Conservation (phyloP, 2,888 invertebrate species). For the Noctua comes region DNA sequence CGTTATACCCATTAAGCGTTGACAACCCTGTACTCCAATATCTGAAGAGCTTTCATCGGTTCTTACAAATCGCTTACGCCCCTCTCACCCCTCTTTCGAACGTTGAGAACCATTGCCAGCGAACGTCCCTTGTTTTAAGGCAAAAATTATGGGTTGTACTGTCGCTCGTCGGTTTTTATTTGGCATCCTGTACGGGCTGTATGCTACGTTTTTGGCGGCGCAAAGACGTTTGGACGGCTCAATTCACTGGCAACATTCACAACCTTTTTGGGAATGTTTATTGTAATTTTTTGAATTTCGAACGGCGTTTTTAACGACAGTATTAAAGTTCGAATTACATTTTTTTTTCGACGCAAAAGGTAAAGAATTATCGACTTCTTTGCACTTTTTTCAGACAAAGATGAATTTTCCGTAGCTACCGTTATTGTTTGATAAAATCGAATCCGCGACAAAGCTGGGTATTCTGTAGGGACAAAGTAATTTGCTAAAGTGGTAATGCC, state of each 20-base stretch:
- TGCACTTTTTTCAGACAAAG: slow-evolving; percentile 46
- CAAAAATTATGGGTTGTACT: slow-evolving; percentile 78
- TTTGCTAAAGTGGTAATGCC: slow-evolving; percentile 83
- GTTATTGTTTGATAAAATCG: slow-evolving; percentile 78
- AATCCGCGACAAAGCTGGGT: slow-evolving; percentile 75
- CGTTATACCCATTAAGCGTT: slow-evolving; percentile 77
- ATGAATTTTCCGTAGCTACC: slow-evolving; percentile 67
- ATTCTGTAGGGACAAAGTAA: slow-evolving; percentile 79
- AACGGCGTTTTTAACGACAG: slow-evolving; percentile 50
- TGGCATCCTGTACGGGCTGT: slow-evolving; percentile 50
- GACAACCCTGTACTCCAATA: slow-evolving; percentile 85
- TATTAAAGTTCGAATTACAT: slow-evolving; percentile 33
- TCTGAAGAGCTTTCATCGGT: slow-evolving; percentile 87
- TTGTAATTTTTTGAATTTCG: slow-evolving; percentile 58
- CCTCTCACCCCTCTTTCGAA: slow-evolving; percentile 62
- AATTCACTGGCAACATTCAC: slow-evolving; percentile 57
- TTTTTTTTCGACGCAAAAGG: slow-evolving; percentile 14
- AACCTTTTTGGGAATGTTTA: slow-evolving; percentile 62
- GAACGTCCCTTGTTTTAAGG: slow-evolving; percentile 74
- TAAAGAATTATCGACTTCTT: slow-evolving; percentile 46
- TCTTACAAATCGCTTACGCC: slow-evolving; percentile 86
- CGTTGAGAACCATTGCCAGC: slow-evolving; percentile 70
- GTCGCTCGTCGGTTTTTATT: slow-evolving; percentile 65
- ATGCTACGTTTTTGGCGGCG: slow-evolving; percentile 57
- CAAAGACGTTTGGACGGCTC: slow-evolving; percentile 61